A percentile compares a stretch with the other conserved stretches of the same genome.
Evolutionary conservation across 2,113 vertebrate genomes (phyloP).

Genomic region (human): DNA sequence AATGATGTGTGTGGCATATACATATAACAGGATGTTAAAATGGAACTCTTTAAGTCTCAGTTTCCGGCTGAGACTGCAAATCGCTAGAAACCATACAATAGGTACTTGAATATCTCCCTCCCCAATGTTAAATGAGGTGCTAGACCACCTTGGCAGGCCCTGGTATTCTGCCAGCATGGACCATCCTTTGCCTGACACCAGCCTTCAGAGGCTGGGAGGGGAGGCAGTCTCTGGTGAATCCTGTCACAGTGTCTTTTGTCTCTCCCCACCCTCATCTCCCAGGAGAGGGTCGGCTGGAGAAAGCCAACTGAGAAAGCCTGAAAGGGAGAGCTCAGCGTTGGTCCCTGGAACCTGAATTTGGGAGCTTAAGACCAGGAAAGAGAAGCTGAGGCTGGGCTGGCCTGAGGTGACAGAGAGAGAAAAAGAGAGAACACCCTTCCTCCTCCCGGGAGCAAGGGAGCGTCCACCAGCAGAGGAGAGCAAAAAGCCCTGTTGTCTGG

Average conservation of each 20-base stretch:
- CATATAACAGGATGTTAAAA: neutral
- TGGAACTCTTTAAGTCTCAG: neutral
- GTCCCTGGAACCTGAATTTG: neutral
- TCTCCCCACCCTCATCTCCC: neutral
- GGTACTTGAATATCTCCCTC: neutral
- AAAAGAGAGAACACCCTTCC: neutral
- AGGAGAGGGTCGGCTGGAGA: neutral
- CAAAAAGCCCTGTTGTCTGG: neutral
- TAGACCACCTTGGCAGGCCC: neutral
- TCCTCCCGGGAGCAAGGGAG: neutral
- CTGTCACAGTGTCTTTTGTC: neutral
- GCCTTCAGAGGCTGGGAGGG: neutral
- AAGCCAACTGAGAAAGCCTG: neutral
- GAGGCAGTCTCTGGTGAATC: neutral
- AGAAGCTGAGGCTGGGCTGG: neutral
- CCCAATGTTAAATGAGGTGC: neutral
- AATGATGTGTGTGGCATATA: neutral
- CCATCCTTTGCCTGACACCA: neutral
- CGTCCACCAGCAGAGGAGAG: neutral
- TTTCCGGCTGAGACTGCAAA: neutral
- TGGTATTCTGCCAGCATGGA: neutral
- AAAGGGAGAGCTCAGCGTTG: too few relatives aligned
- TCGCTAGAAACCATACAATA: neutral
- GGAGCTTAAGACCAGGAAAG: neutral
- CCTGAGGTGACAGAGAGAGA: neutral